Conservation (phyloP, 2,113 vertebrate species). For the Centropristis striata region DNA sequence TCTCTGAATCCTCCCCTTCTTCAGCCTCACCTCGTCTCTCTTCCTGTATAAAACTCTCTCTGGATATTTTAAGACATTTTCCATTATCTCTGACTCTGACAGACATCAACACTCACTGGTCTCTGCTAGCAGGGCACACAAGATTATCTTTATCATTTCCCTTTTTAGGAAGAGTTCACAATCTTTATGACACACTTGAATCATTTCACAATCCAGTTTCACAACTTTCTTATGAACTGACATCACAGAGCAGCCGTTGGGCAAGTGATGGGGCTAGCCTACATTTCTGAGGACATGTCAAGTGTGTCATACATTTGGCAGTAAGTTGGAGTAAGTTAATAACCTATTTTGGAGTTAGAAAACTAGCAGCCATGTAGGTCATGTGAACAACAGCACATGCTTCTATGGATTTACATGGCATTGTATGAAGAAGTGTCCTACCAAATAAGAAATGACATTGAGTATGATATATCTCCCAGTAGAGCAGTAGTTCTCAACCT, state of each 20-base stretch:
- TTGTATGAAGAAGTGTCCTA: background rate
- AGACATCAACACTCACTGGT: background rate
- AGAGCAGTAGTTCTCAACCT: too few relatives aligned
- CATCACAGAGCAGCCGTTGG: constrained; percentile 8
- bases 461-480: background rate
- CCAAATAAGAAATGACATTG: background rate
- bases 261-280: constrained; percentile 11
- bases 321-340: background rate
- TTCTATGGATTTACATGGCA: background rate
- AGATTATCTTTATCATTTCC: background rate
- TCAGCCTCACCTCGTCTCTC: constrained; percentile 1
- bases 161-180: constrained; percentile 10
- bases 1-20: constrained; percentile 3
- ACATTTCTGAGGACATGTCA: constrained; percentile 28
- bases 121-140: background rate
- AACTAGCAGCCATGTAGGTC: constrained; percentile 11
- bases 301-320: constrained; percentile 44
- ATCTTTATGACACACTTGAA: constrained; percentile 18
- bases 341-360: constrained; percentile 21
- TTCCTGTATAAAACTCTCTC: background rate
- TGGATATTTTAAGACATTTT: constrained; percentile 27
- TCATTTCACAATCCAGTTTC: constrained; percentile 59
- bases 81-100: constrained; percentile 28
- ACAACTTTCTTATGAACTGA: constrained; percentile 45
- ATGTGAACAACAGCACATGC: constrained; percentile 3